Percentiles rank a stretch among this genome's conserved stretches.
phyloP scores from a whole-genome alignment of 2,797 vertebrate species.

The Clangula hyemalis region DNA sequence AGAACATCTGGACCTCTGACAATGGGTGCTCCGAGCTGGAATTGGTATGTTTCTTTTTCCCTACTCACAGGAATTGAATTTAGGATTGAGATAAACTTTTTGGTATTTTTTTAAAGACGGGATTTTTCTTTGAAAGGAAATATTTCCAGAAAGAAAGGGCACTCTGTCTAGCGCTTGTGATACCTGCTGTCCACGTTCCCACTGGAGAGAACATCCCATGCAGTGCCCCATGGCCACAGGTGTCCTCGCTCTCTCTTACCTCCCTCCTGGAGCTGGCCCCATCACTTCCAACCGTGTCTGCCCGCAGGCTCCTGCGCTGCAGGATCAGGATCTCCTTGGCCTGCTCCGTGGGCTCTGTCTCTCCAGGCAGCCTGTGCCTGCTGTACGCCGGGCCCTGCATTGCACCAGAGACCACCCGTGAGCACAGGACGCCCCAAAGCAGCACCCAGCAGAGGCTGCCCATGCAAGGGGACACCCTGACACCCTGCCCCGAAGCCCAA shows the following conservation, averaged over 20 bases:
- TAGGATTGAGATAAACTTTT: background rate
- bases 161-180: background rate
- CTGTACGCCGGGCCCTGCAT: constrained; percentile 83
- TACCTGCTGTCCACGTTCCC: background rate
- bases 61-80: rapidly evolving
- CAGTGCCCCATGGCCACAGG: rapidly evolving
- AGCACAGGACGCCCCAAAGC: background rate
- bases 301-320: constrained; percentile 71
- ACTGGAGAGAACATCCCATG: background rate
- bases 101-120: too few relatives aligned
- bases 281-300: background rate
- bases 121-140: background rate
- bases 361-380: constrained; percentile 83
- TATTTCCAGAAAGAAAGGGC: rapidly evolving
- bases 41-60: background rate
- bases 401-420: background rate
- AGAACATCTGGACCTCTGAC: background rate
- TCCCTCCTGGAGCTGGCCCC: constrained; percentile 23
- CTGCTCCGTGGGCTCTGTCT: background rate
- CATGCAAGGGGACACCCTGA: too few relatives aligned
- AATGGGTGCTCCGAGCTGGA: background rate
- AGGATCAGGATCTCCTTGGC: constrained; percentile 78
- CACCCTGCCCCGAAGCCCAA: background rate
- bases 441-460: too few relatives aligned
- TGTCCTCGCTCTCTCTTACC: background rate